A percentile compares a stretch with the other conserved stretches of the same genome.
phyloP scores from a whole-genome alignment of 2,797 vertebrate species.

The Dryobates pubescens region DNA sequence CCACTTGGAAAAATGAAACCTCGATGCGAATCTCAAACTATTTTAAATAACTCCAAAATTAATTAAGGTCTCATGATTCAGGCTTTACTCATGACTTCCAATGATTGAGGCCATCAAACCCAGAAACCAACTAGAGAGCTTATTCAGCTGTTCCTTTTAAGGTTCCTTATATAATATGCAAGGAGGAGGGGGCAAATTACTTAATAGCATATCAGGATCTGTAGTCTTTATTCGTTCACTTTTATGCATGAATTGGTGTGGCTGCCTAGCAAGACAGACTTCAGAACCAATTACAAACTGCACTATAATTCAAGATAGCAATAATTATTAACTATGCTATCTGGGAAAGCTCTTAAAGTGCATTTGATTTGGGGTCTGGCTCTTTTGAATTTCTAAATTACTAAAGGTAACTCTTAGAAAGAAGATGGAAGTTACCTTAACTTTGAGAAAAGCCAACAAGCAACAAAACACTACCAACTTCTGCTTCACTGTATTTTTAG shows the following conservation, averaged over 20 bases:
- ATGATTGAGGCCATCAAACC: background rate
- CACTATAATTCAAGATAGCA: background rate
- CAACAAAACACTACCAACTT: background rate
- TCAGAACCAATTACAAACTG: background rate
- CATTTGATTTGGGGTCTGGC: background rate
- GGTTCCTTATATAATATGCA: background rate
- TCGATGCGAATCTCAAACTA: background rate
- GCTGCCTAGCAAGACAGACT: background rate
- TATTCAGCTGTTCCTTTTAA: background rate
- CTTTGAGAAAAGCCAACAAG: background rate
- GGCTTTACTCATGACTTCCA: background rate
- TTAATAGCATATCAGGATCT: background rate
- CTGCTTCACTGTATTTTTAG: background rate
- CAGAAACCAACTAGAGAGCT: background rate
- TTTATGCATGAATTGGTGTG: rapidly evolving
- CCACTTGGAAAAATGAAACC: background rate
- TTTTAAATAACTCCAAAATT: background rate
- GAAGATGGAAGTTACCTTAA: background rate
- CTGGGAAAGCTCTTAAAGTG: background rate
- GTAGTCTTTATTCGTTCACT: background rate
- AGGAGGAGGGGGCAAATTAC: background rate
- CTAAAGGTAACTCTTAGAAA: background rate
- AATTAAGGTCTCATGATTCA: background rate
- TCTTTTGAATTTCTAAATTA: background rate
- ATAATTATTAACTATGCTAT: background rate